Evolutionary conservation across 2,888 invertebrate species (phyloP).

Genomic region (Melangyna quadrimaculata): DNA sequence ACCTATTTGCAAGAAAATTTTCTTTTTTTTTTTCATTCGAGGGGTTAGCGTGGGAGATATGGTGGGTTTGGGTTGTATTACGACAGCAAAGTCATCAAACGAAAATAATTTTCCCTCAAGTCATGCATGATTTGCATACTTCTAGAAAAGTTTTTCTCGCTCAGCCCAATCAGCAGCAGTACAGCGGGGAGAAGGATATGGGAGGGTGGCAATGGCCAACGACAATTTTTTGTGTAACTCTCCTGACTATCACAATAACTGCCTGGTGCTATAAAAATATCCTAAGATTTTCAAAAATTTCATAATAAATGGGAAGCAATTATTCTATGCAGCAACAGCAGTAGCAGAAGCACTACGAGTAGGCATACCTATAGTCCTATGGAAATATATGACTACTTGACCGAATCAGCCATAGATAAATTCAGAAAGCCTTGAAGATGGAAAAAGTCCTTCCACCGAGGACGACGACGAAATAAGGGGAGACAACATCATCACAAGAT

Average conservation of each 20-base stretch:
- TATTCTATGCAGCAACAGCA: conserved; percentile 39
- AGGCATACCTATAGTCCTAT: conserved; percentile 6
- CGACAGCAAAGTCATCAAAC: conserved; percentile 47
- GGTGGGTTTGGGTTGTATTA: background rate
- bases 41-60: background rate
- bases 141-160: conserved; percentile 50
- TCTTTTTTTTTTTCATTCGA: background rate
- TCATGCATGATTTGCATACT: conserved; percentile 68
- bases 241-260: background rate
- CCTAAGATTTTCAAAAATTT: conserved; percentile 61
- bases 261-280: background rate
- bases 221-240: conserved; percentile 32
- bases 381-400: conserved; percentile 66
- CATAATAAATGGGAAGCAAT: conserved; percentile 52
- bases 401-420: background rate
- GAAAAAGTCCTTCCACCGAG: conserved; percentile 1
- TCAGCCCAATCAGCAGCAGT: background rate
- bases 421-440: conserved; percentile 26
- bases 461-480: background rate
- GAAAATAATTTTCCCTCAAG: conserved; percentile 60
- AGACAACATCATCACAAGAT: conserved; percentile 4
- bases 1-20: conserved; percentile 21
- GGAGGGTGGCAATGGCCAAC: conserved; percentile 16
- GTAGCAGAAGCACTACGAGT: background rate
- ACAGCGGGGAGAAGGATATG: background rate